Evolutionary conservation across 2,797 vertebrate species (phyloP), one percentile per base, ranked within the genome.

Genomic region (Meriones psammophilus): DNA sequence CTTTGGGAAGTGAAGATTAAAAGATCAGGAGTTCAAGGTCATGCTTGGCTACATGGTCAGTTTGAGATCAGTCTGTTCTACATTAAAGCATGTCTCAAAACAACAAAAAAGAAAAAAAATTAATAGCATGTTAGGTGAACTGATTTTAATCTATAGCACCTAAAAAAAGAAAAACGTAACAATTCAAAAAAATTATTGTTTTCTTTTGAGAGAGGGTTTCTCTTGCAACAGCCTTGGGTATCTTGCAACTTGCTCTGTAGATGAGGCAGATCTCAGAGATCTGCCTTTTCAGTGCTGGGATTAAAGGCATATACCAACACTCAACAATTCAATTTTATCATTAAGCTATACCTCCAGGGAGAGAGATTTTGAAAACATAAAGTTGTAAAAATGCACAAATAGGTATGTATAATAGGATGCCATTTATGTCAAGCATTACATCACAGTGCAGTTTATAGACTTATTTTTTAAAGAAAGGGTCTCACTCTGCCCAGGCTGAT

Each of bases 361-460:
- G n/a, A 94, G 58, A 90, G 76, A 83, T 92, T n/a, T 87, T 84
- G 64, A 71, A 93, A 93, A 79, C 36, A 76, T 64, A 78, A 71
- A 36, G 13, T 28, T 60, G 8, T 46, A 76, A 17, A 18, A n/a
- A 71, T 13, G 22, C 79, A 81, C 26, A 22, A 60, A 22, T 92
- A 9, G 68, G 64, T 69, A 36, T 92, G 42, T 74, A 58, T 42
- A 8, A 42, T 71, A 66, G 88, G 22, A 89, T 50, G 81, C 20
- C 22, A 86, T 78, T 96, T 94, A 68, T 68, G 69, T 92, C 50
- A 94, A 73, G 93, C 54, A 86, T 33, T 68, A 28, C 0, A 68
- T 39, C 64, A 89, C 36, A 77, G 66, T 22, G 22, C 39, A 84
- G 76, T 94, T 92, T 71, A 64, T 64, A 62, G n/a, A 39, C n/a